Base-by-base conservation (phyloP, 2,113 vertebrate genomes). In the Merops nubicus region DNA sequence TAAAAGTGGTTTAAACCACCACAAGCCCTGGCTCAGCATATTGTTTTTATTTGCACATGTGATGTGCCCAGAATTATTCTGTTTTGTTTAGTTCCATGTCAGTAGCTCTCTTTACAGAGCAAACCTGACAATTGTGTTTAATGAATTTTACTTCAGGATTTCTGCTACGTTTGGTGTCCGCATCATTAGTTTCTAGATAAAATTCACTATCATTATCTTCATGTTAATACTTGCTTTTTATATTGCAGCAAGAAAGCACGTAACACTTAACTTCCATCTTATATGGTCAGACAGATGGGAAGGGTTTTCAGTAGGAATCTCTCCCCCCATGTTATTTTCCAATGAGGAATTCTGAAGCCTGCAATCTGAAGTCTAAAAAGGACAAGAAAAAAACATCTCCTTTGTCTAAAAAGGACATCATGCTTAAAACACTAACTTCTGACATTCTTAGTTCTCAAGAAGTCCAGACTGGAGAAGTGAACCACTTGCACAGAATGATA, bases 41-140 rank as follows among this genome's bases (percentile, higher is more conserved):
- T 1, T 28, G 51, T 3, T 3, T 0, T 53, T 40, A 26, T 33
- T 40, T 84, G 48, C 20, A 21, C 23, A 1, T 11, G 10, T 18
- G 64, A 33, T 23, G 15, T 68, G 26, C 23, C 19, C 48, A 64
- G 57, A 91, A 87, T 62, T 50, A 60, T 48, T 47, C 45, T 63
- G 14, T 7, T 69, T 91, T 84, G 26, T 43, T 79, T 26, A 57
- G 19, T 45, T 77, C 21, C 56, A 14, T 4, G 4, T 31, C 48
- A 51, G 13, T 21, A 78, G 42, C 12, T 86, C 63, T 72, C 43
- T 68, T 76, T 59, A 51, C 16, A 67, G 8, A 54, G 4, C 2
- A 70, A 90, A 67, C 29, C 1, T 57, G 28, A 48, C 14, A 62
- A 86, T 28, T 51, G 7, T n/a, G 21, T 65, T 91, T 70, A 78